A percentile compares a stretch with the other conserved stretches of the same genome.
phyloP scores from a whole-genome alignment of 2,797 vertebrate species.

The Melopsittacus undulatus region DNA sequence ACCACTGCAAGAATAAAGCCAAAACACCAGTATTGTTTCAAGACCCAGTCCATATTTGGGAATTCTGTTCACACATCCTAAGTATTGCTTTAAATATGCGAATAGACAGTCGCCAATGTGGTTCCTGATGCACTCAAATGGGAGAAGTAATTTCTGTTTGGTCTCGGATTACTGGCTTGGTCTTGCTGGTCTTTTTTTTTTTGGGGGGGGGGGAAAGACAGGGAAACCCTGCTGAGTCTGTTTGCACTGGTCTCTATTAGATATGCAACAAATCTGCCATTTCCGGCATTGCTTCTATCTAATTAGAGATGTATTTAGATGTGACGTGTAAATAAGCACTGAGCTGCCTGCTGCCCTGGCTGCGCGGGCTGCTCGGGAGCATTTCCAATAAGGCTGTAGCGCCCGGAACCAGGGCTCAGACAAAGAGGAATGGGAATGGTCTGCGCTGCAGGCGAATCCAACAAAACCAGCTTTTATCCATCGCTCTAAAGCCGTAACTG shows the following conservation, averaged over 20 bases:
- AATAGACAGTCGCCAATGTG: neutral
- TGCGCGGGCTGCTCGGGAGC: constrained; percentile 69
- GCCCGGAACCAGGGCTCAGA: constrained; percentile 74
- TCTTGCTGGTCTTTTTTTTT: neutral
- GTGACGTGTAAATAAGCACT: constrained; percentile 71
- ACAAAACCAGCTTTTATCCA: constrained; percentile 73
- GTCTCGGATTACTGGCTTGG: constrained; percentile 30
- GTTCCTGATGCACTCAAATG: constrained; percentile 37
- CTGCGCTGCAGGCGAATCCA: constrained; percentile 71
- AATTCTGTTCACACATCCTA: constrained; percentile 51
- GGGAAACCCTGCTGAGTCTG: constrained; percentile 61
- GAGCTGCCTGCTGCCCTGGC: constrained; percentile 69
- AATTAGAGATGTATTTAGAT: constrained; percentile 76
- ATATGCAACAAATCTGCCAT: constrained; percentile 77
- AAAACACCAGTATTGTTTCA: constrained; percentile 56
- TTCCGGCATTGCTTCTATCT: constrained; percentile 73
- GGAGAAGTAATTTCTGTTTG: constrained; percentile 17
- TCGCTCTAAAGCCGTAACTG: constrained; percentile 63
- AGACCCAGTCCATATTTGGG: constrained; percentile 64
- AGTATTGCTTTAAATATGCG: constrained; percentile 64
- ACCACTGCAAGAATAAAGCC: constrained; percentile 46
- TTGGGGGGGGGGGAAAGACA: neutral
- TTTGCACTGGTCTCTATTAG: constrained; percentile 71
- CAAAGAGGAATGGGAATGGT: constrained; percentile 76
- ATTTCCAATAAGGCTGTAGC: constrained; percentile 74